phyloP scores from a whole-genome alignment of 53 echinoderm and acorn worm genomes.

The Holothuria leucospilota region DNA sequence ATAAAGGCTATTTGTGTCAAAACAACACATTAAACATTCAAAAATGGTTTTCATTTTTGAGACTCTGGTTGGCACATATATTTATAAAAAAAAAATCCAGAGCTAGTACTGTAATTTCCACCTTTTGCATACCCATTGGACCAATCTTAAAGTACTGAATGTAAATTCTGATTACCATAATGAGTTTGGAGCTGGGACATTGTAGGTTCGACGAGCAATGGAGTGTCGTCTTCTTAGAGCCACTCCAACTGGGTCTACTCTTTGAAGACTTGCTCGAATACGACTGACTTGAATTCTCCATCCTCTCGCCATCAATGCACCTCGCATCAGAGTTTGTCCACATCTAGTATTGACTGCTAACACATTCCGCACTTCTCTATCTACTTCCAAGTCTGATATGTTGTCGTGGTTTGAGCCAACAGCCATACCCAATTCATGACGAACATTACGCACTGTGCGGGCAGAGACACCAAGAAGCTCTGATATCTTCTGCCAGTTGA shows the following conservation, averaged over 20 bases:
- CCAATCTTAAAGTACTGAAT: no score
- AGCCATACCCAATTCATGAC: not conserved
- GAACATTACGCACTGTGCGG: not conserved
- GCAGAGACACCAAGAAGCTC: not conserved
- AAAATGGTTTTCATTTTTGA: no score
- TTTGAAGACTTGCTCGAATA: slow-evolving; percentile 4
- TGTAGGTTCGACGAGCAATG: not conserved
- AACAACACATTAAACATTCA: no score
- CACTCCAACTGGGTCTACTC: slow-evolving; percentile 1
- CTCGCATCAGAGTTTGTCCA: slow-evolving; percentile 13
- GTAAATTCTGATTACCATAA: not conserved
- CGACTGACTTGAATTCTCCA: slow-evolving; percentile 6
- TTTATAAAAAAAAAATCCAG: no score
- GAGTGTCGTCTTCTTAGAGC: not conserved
- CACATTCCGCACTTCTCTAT: not conserved
- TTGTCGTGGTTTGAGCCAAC: slow-evolving; percentile 1
- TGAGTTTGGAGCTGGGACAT: not conserved
- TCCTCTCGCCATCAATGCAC: not conserved
- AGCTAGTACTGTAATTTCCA: no score
- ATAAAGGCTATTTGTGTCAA: no score
- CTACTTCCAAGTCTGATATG: not conserved
- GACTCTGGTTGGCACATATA: no score
- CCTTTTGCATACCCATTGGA: no score
- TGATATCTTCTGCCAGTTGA: not conserved
- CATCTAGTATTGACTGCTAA: not conserved